Percentiles rank a stretch among this genome's conserved stretches.
Conservation (phyloP, 2,113 vertebrate species). For the Fulmarus glacialis region DNA sequence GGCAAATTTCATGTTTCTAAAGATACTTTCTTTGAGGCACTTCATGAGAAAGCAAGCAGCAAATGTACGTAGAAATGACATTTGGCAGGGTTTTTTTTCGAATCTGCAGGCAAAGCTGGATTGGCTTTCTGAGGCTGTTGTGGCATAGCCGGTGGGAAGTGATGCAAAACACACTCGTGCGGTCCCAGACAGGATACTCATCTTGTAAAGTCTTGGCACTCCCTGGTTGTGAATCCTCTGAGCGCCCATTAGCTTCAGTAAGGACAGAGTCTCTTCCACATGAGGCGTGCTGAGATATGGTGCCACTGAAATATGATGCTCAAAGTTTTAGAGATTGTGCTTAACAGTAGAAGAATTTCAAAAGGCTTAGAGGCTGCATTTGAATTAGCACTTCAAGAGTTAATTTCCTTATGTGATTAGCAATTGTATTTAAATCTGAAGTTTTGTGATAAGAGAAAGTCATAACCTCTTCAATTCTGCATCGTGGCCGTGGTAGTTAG, state of each 20-base stretch:
- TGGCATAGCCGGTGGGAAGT: neutral
- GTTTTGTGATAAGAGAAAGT: neutral
- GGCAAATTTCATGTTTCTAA: neutral
- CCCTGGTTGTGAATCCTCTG: neutral
- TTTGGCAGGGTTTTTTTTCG: neutral
- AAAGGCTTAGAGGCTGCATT: neutral
- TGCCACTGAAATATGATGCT: accelerated
- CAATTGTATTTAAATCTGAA: neutral
- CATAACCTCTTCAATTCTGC: neutral
- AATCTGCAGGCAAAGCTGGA: neutral
- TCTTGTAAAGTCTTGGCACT: neutral
- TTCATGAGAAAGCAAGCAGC: neutral
- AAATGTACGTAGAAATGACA: accelerated
- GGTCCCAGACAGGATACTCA: neutral
- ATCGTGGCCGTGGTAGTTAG: neutral
- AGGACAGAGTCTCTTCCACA: neutral
- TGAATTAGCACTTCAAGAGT: neutral
- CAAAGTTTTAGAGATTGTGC: neutral
- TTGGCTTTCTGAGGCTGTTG: neutral
- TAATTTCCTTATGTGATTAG: neutral
- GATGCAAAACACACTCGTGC: neutral
- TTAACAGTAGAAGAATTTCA: neutral
- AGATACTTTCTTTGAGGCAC: neutral
- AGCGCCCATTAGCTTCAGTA: neutral
- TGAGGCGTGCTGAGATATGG: accelerated